These are phyloP conservation scores for Drosophila persimilis DNA, from an alignment of 1,140 invertebrate genomes.

Conservation along the genomic window DNA sequence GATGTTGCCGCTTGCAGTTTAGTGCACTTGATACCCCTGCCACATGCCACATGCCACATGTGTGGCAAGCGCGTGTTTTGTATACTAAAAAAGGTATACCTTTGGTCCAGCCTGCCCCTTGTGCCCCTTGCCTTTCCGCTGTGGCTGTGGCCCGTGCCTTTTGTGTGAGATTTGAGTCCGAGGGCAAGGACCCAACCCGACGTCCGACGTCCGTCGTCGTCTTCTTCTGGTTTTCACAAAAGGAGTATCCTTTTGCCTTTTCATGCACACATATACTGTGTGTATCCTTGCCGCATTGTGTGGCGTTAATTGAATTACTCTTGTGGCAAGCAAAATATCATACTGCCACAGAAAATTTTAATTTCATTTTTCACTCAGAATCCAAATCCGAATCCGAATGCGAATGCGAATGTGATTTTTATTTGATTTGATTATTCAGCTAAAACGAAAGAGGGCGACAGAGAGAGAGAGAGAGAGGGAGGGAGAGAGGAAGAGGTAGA, in stretches of 20 bases:
- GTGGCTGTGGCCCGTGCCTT: slow-evolving; percentile 8
- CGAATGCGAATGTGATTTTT: slow-evolving; percentile 3
- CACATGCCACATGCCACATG: slow-evolving; percentile 21
- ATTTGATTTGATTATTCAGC: slow-evolving; percentile 47
- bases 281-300: slow-evolving; percentile 57
- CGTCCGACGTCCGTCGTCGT: background rate
- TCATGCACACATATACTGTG: slow-evolving; percentile 12
- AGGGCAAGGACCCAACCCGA: slow-evolving; percentile 67
- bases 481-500: slow-evolving; percentile 8
- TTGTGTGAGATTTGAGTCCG: slow-evolving; percentile 37
- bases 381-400: slow-evolving; percentile 10
- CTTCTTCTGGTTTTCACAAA: slow-evolving; percentile 56
- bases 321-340: slow-evolving; percentile 41
- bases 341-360: slow-evolving; percentile 52
- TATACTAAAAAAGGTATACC: slow-evolving; percentile 61
- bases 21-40: slow-evolving; percentile 66
- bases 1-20: slow-evolving; percentile 78
- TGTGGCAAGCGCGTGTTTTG: slow-evolving; percentile 61
- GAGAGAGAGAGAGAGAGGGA: too few relatives aligned
- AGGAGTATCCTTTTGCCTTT: slow-evolving; percentile 22
- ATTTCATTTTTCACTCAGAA: slow-evolving; percentile 53
- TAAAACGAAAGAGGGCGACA: too few relatives aligned
- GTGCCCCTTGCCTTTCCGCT: slow-evolving; percentile 22
- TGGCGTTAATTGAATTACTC: slow-evolving; percentile 78
- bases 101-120: slow-evolving; percentile 39